phyloP scores from a whole-genome alignment of 2,113 vertebrate species.

The Capreolus pygargus region DNA sequence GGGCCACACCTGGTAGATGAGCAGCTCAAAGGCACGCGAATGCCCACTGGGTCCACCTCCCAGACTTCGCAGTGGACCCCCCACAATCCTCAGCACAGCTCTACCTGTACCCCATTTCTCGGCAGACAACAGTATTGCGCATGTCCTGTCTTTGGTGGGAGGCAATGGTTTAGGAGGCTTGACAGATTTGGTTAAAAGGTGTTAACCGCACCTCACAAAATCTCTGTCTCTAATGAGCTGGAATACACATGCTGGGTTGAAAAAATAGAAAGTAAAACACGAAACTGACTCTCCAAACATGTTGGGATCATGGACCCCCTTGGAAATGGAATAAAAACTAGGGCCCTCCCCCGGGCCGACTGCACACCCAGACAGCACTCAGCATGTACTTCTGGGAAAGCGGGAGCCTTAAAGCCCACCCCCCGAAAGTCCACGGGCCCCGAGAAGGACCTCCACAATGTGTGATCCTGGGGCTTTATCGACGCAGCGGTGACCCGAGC shows the following conservation, averaged over 20 bases:
- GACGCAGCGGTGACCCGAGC: rapidly evolving
- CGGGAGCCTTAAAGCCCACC: too few species aligned
- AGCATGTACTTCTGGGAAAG: neutral
- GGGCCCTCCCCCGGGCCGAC: neutral
- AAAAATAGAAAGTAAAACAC: neutral
- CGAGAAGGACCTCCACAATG: rapidly evolving
- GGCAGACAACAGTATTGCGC: rapidly evolving
- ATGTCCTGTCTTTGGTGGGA: neutral
- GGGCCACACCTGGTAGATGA: too few species aligned
- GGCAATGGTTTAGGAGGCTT: neutral
- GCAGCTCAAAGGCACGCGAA: neutral
- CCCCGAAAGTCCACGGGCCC: rapidly evolving
- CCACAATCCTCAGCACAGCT: rapidly evolving
- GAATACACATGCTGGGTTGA: neutral
- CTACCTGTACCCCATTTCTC: neutral
- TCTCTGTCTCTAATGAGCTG: neutral
- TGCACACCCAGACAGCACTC: rapidly evolving
- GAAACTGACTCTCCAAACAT: neutral
- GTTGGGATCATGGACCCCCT: neutral
- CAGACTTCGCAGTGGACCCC: neutral
- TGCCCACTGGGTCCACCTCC: rapidly evolving
- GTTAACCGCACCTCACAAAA: neutral
- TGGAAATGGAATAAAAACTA: neutral
- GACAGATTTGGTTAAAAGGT: neutral
- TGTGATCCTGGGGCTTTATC: rapidly evolving